A percentile compares a stretch with the other conserved stretches of the same genome.
Evolutionary conservation across 2,113 vertebrate genomes (phyloP).

Genomic region (Anolis carolinensis): DNA sequence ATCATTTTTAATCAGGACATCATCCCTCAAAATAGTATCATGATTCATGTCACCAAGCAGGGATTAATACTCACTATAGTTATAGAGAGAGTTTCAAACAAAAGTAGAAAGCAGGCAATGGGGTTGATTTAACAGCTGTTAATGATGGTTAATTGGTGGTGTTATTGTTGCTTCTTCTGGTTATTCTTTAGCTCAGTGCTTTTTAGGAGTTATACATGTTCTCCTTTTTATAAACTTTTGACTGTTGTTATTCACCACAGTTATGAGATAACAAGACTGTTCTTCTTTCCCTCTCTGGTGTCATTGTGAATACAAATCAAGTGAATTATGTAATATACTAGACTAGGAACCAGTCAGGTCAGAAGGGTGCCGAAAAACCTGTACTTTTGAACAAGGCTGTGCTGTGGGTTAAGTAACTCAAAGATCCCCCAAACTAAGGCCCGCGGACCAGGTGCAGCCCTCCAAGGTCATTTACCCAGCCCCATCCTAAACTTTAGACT

Average conservation of each 20-base stretch:
- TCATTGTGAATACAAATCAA: conserved; percentile 46
- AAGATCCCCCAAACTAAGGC: no score
- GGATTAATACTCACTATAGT: conserved; percentile 42
- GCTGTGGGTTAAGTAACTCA: not conserved
- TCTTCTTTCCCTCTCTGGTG: conserved; percentile 39
- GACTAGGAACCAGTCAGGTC: conserved; percentile 24
- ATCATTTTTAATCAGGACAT: conserved; percentile 1
- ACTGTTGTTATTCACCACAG: conserved; percentile 31
- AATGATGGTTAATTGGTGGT: not conserved
- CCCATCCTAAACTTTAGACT: no score
- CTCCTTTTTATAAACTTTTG: conserved; percentile 7
- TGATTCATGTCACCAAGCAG: conserved; percentile 41
- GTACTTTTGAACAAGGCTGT: not conserved
- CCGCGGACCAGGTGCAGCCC: no score
- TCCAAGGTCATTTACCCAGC: no score
- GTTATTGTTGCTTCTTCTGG: rapidly evolving
- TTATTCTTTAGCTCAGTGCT: conserved; percentile 30
- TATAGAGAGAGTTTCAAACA: conserved; percentile 48
- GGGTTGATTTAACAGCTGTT: conserved; percentile 48
- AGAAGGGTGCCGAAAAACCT: conserved; percentile 27
- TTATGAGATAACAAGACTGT: conserved; percentile 24
- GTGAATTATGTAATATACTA: conserved; percentile 23
- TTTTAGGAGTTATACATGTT: conserved; percentile 26
- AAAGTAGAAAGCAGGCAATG: conserved; percentile 35
- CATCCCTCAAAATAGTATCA: conserved; percentile 51